These are phyloP conservation scores for Luperina nickerlii DNA, from an alignment of 2,888 invertebrate species.

Conservation along the genomic window DNA sequence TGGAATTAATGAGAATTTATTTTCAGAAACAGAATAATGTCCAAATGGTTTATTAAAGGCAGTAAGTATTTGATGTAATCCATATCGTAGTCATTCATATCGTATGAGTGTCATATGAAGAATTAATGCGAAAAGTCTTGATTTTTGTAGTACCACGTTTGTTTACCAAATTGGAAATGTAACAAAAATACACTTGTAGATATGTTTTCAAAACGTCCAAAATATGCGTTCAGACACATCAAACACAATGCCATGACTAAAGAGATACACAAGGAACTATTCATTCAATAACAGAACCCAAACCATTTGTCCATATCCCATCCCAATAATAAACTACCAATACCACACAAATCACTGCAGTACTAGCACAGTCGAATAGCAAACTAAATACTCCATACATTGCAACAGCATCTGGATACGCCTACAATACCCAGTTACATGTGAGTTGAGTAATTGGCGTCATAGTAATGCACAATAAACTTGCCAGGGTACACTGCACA, in stretches of 20 bases:
- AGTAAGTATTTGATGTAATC: background rate
- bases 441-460: conserved; percentile 88
- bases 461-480: conserved; percentile 88
- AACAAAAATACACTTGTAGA: background rate
- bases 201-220: background rate
- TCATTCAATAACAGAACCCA: conserved; percentile 18
- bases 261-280: background rate
- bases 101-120: background rate
- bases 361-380: conserved; percentile 19
- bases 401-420: conserved; percentile 47
- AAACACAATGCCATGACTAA: background rate
- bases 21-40: background rate
- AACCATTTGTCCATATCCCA: conserved; percentile 5
- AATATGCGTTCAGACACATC: background rate
- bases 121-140: background rate
- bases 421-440: conserved; percentile 72
- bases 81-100: background rate
- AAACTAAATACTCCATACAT: conserved; percentile 41
- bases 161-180: background rate
- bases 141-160: background rate
- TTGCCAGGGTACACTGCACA: conserved; percentile 85
- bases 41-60: too few species aligned
- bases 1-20: background rate
- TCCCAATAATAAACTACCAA: conserved; percentile 35
- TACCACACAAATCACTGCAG: conserved; percentile 42